Evolutionary conservation across 92 coral and sea anemone species (phyloP).

Genomic region (Umimayanthus kanabou): DNA sequence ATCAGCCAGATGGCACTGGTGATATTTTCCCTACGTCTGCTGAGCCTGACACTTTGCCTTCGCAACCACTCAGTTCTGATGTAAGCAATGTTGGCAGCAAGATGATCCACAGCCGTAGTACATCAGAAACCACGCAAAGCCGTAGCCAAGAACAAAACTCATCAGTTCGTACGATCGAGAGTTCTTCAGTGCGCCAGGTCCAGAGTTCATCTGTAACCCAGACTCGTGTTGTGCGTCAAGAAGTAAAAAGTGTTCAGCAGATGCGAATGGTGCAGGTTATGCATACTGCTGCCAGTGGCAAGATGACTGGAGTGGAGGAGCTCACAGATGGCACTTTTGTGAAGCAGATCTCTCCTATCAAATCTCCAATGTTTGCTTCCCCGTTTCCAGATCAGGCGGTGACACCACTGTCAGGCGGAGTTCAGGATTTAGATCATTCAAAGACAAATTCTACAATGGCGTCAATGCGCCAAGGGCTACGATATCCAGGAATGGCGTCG

Average conservation of each 20-base stretch:
- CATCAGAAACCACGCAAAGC: background rate
- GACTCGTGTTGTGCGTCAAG: constrained; percentile 17
- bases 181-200: constrained; percentile 6
- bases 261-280: background rate
- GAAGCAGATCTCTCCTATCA: background rate
- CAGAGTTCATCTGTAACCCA: constrained; percentile 17
- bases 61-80: background rate
- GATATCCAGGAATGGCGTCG: background rate
- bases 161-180: constrained; percentile 1
- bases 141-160: background rate
- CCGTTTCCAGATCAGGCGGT: background rate
- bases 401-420: background rate
- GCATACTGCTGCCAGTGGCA: background rate
- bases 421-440: constrained; percentile 19
- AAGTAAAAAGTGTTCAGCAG: background rate
- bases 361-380: background rate
- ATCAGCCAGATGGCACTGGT: background rate
- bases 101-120: background rate
- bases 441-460: background rate
- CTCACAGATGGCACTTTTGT: background rate
- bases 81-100: background rate
- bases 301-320: constrained; percentile 15
- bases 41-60: background rate
- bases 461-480: background rate
- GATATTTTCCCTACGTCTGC: background rate